These are phyloP conservation scores for Cantharis rustica DNA, from an alignment of 2,888 invertebrate genomes.

Conservation along the genomic window DNA sequence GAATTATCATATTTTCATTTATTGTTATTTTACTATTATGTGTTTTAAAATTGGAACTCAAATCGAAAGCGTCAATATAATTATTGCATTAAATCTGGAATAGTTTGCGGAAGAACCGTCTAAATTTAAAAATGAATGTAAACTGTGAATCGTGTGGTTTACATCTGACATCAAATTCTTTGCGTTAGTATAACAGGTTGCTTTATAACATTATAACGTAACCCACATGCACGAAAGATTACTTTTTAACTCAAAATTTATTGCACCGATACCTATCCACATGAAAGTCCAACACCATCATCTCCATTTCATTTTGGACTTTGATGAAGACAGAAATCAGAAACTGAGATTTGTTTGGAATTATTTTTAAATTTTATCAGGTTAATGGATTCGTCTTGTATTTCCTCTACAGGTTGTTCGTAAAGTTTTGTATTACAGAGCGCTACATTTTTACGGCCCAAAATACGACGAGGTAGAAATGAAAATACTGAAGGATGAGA, in stretches of 20 bases:
- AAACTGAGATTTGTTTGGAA: neutral
- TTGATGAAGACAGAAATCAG: neutral
- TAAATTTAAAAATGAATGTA: constrained; percentile 28
- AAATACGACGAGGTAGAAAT: neutral
- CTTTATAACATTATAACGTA: constrained; percentile 4
- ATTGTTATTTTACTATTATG: neutral
- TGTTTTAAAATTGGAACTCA: neutral
- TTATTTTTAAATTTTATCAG: neutral
- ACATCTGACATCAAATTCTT: constrained; percentile 21
- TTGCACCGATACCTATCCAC: neutral
- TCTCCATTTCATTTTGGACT: neutral
- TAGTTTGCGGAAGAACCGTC: constrained; percentile 24
- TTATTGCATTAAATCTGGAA: constrained; percentile 6
- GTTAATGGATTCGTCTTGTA: neutral
- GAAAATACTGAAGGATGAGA: neutral
- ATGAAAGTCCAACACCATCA: neutral
- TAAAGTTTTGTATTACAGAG: neutral
- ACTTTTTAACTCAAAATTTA: neutral
- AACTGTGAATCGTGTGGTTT: constrained; percentile 23
- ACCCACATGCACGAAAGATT: neutral
- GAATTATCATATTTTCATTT: neutral
- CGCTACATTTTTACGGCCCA: neutral
- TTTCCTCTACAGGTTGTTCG: neutral
- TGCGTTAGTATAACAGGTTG: constrained; percentile 30
- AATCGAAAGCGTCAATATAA: neutral